Percentiles rank a stretch among this genome's conserved stretches.
phyloP scores from a whole-genome alignment of 2,797 vertebrate genomes.

The Enteromius mattozi region DNA sequence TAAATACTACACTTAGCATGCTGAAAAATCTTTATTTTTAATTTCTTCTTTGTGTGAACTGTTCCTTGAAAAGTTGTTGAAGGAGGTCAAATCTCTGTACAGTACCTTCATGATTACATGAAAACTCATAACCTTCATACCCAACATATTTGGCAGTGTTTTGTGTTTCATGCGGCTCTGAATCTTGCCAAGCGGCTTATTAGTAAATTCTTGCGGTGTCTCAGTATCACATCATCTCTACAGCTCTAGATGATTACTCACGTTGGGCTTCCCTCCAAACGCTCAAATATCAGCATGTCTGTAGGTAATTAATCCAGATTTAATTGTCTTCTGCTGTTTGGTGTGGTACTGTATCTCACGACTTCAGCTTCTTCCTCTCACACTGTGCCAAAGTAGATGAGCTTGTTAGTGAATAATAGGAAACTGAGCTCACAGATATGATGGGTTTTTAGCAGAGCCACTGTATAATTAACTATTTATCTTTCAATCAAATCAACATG shows the following conservation, averaged over 20 bases:
- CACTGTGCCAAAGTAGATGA: constrained; percentile 55
- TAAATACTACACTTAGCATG: neutral
- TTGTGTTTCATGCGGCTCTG: constrained; percentile 56
- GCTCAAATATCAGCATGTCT: constrained; percentile 58
- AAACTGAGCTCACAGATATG: constrained; percentile 65
- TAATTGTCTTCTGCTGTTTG: constrained; percentile 73
- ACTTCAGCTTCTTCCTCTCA: constrained; percentile 62
- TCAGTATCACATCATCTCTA: constrained; percentile 74
- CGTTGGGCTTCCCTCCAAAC: constrained; percentile 73
- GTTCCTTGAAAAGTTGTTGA: neutral
- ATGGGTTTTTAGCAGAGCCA: constrained; percentile 42
- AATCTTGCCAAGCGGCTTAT: constrained; percentile 71
- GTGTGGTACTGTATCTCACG: constrained; percentile 66
- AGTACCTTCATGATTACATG: neutral
- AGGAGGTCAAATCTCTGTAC: neutral
- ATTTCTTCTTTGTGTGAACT: neutral
- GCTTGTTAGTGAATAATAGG: constrained; percentile 62
- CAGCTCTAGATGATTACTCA: constrained; percentile 67
- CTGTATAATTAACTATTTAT: neutral
- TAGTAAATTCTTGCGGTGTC: constrained; percentile 73
- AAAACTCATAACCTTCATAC: neutral
- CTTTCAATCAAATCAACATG: neutral
- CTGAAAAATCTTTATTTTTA: too few species aligned
- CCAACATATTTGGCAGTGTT: neutral
- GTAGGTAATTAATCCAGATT: constrained; percentile 72